Conservation (phyloP, 2,113 vertebrate genomes). For the Colinus virginianus region DNA sequence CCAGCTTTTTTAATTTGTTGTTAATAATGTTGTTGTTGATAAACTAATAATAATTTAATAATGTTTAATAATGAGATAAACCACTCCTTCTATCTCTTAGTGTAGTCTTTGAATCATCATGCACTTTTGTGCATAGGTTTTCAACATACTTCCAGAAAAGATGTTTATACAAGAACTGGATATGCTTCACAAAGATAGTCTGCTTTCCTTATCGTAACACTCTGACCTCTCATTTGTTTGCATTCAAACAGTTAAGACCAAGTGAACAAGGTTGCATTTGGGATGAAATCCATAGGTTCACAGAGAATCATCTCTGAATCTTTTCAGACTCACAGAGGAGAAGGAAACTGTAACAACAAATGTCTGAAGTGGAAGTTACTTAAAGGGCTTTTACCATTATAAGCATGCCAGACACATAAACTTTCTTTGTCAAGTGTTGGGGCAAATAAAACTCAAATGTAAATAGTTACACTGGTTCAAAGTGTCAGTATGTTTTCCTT, state of each 20-base stretch:
- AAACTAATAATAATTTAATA: no score
- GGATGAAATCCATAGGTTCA: background rate
- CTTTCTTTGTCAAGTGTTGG: background rate
- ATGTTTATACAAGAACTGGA: background rate
- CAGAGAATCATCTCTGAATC: background rate
- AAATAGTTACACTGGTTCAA: background rate
- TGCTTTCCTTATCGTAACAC: background rate
- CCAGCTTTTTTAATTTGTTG: background rate
- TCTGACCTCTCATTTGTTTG: background rate
- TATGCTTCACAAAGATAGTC: background rate
- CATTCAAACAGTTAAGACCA: background rate
- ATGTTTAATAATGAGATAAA: background rate
- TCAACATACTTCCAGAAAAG: background rate
- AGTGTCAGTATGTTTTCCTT: background rate
- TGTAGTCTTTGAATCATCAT: background rate
- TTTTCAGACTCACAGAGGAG: background rate
- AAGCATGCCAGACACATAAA: background rate
- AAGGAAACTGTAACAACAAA: background rate
- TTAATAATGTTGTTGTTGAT: background rate
- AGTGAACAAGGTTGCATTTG: background rate
- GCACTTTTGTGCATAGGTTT: background rate
- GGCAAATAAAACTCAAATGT: background rate
- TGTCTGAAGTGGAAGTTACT: background rate
- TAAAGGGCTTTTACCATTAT: background rate
- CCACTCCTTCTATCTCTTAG: background rate